Evolutionary conservation across 2,797 vertebrate genomes (phyloP).

Genomic region (Ctenosaura bakeri): DNA sequence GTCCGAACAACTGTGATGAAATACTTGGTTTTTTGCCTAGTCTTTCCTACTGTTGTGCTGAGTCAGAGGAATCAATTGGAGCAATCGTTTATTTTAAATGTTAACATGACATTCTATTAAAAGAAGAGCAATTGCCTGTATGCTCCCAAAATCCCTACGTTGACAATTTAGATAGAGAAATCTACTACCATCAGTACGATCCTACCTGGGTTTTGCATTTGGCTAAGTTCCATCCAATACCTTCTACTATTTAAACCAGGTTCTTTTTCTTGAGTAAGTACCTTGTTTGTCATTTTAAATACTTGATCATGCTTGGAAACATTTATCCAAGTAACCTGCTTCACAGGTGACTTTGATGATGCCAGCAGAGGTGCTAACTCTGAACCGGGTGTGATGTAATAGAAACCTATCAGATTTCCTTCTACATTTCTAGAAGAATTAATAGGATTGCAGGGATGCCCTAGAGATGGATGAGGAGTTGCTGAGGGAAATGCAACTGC

Average conservation of each 20-base stretch:
- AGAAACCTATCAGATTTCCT: neutral
- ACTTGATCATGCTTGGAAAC: neutral
- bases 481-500: neutral
- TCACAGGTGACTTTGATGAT: neutral
- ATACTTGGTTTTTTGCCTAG: neutral
- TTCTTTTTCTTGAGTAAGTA: neutral
- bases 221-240: neutral
- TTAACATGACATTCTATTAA: neutral
- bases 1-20: neutral
- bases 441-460: neutral
- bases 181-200: neutral
- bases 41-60: neutral
- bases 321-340: neutral
- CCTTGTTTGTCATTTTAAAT: neutral
- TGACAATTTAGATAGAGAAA: constrained; percentile 1
- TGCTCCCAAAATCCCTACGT: neutral
- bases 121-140: rapidly evolving
- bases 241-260: neutral
- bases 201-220: neutral
- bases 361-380: neutral
- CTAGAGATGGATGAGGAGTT: neutral
- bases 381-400: neutral
- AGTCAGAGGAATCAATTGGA: neutral
- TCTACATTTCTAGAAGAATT: neutral
- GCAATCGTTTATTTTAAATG: constrained; percentile 23